Evolutionary conservation across 2,888 invertebrate species (phyloP).

Genomic region (Choristoneura rosaceana): DNA sequence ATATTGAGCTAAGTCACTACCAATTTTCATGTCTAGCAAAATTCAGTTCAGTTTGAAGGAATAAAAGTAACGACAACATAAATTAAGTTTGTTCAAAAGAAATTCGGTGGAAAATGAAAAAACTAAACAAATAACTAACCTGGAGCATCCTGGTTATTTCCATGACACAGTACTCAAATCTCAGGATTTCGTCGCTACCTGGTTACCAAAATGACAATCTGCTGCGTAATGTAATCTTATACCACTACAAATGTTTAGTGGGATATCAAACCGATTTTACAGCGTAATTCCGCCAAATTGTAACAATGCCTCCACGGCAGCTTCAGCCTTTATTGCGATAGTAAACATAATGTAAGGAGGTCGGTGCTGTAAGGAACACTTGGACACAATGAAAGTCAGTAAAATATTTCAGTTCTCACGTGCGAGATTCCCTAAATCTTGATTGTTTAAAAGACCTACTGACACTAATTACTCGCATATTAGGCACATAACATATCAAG

Average conservation of each 20-base stretch:
- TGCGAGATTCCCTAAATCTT: slow-evolving; percentile 22
- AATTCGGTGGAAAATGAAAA: too few species aligned
- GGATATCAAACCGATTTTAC: slow-evolving; percentile 24
- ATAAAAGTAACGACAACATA: too few species aligned
- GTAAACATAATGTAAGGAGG: slow-evolving; percentile 47
- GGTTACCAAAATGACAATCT: background rate
- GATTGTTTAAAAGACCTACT: slow-evolving; percentile 35
- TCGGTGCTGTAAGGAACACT: slow-evolving; percentile 25
- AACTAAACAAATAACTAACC: too few species aligned
- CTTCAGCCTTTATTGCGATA: slow-evolving; percentile 48
- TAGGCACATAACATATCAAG: slow-evolving; percentile 15
- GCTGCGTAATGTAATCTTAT: slow-evolving; percentile 4
- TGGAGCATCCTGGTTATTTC: too few species aligned
- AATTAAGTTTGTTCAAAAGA: too few species aligned
- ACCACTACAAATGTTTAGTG: slow-evolving; percentile 19
- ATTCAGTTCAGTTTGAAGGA: background rate
- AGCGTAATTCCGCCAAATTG: slow-evolving; percentile 17
- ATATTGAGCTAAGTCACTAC: background rate
- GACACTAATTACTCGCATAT: slow-evolving; percentile 34
- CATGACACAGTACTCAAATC: background rate
- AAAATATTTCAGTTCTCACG: slow-evolving; percentile 31
- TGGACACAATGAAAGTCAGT: slow-evolving; percentile 26
- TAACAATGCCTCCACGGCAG: slow-evolving; percentile 20
- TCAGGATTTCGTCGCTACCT: background rate
- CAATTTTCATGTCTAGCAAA: background rate